Evolutionary conservation across 2,113 vertebrate genomes (phyloP).

Genomic region (Gadus macrocephalus): DNA sequence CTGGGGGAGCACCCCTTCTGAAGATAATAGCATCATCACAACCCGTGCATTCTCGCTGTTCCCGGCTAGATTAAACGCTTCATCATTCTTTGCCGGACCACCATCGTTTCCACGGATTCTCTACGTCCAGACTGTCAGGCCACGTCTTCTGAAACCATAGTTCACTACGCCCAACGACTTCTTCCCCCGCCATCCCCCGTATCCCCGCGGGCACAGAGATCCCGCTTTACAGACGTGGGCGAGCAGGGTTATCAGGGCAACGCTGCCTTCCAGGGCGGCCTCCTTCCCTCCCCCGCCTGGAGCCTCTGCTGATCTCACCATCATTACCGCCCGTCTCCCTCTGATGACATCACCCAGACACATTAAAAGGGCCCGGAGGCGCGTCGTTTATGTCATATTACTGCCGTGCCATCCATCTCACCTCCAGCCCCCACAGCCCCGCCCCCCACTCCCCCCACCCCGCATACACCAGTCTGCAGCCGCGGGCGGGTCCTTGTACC

Average conservation of each 20-base stretch:
- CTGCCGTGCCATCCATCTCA: constrained; percentile 25
- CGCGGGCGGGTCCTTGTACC: constrained; percentile 4
- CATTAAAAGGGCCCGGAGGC: constrained; percentile 38
- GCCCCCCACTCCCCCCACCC: too few species aligned
- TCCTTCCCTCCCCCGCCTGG: constrained; percentile 5
- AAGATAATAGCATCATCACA: constrained; percentile 66
- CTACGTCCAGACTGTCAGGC: constrained; percentile 1
- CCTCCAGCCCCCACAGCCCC: constrained; percentile 15
- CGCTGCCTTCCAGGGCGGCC: constrained; percentile 37
- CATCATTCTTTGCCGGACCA: constrained; percentile 68
- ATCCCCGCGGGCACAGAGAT: constrained; percentile 26
- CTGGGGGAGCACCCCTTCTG: constrained; percentile 37
- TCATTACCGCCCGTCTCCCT: constrained; percentile 48
- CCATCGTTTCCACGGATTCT: constrained; percentile 11
- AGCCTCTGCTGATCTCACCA: constrained; percentile 53
- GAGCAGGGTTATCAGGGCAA: constrained; percentile 36
- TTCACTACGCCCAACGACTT: constrained; percentile 26
- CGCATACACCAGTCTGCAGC: not conserved
- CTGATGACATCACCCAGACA: constrained; percentile 56
- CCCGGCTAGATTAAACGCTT: constrained; percentile 71
- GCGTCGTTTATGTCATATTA: constrained; percentile 56
- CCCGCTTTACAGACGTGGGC: constrained; percentile 28
- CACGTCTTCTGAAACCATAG: too few species aligned
- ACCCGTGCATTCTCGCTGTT: constrained; percentile 53
- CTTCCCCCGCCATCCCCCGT: constrained; percentile 32